phyloP scores from a whole-genome alignment of 2,888 invertebrate genomes.

The Myopa testacea region DNA sequence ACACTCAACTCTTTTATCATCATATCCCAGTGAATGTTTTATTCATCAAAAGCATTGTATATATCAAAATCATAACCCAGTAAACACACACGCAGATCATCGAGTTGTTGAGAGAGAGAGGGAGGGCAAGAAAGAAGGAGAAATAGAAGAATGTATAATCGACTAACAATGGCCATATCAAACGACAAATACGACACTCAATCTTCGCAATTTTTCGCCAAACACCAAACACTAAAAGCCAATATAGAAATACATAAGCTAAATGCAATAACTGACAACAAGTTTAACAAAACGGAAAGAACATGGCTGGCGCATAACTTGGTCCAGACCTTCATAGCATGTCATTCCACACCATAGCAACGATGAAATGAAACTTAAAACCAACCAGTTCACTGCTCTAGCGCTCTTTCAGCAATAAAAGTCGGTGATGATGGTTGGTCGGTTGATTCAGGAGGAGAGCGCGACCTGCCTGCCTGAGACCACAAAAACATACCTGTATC shows the following conservation, averaged over 20 bases:
- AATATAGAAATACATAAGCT: no score
- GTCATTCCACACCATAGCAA: constrained; percentile 3
- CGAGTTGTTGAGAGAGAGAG: no score
- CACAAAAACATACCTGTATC: constrained; percentile 1
- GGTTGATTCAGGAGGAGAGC: not conserved
- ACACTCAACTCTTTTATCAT: no score
- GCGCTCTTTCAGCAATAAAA: constrained; percentile 26
- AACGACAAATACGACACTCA: not conserved
- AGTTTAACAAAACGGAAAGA: constrained; percentile 13
- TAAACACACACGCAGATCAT: no score
- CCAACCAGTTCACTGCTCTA: not conserved
- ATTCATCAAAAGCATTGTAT: no score
- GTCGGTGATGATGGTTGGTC: not conserved
- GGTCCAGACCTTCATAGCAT: not conserved
- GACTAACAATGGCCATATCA: no score
- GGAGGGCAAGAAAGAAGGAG: no score
- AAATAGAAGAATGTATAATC: no score
- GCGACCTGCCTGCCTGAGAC: not conserved
- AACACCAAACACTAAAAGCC: not conserved
- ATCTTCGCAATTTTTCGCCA: not conserved
- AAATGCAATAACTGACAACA: not conserved
- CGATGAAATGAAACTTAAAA: constrained; percentile 11
- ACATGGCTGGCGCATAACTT: not conserved
- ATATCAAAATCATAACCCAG: no score
- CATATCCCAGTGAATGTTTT: no score